These are phyloP conservation scores for Brachymystax lenok DNA, from an alignment of 2,797 vertebrate genomes.

Conservation along the genomic window DNA sequence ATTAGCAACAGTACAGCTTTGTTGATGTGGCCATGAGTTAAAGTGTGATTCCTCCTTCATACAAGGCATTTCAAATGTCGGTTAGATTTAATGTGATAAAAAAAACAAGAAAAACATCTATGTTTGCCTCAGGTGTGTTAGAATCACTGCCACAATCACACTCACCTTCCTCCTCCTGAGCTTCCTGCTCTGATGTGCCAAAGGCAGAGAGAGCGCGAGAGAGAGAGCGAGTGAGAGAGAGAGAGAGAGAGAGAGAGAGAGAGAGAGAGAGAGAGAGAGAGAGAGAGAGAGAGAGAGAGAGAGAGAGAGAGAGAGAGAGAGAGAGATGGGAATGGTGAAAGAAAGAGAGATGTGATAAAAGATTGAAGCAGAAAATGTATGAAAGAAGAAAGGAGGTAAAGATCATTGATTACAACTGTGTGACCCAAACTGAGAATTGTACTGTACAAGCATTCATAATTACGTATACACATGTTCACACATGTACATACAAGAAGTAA, in stretches of 20 bases:
- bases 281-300: too few relatives aligned
- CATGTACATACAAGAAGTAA: slow-evolving; percentile 6
- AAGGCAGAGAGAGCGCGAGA: background rate
- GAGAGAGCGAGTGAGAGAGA: background rate
- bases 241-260: background rate
- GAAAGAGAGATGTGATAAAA: background rate
- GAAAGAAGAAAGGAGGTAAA: background rate
- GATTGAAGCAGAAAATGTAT: slow-evolving; percentile 5
- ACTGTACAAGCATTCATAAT: slow-evolving; percentile 7
- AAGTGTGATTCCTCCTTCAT: background rate
- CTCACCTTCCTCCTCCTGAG: background rate
- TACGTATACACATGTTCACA: background rate
- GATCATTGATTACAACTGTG: background rate
- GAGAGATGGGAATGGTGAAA: too few relatives aligned
- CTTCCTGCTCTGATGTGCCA: background rate
- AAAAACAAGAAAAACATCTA: too few relatives aligned
- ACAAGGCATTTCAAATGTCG: background rate
- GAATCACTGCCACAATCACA: background rate
- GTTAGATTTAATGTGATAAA: background rate
- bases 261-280: background rate
- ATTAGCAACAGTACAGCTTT: background rate
- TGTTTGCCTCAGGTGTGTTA: background rate
- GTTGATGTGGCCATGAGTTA: background rate
- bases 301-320: too few relatives aligned
- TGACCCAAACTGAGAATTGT: background rate